phyloP scores from a whole-genome alignment of 2,888 invertebrate species.

The Halictus quadricinctus region DNA sequence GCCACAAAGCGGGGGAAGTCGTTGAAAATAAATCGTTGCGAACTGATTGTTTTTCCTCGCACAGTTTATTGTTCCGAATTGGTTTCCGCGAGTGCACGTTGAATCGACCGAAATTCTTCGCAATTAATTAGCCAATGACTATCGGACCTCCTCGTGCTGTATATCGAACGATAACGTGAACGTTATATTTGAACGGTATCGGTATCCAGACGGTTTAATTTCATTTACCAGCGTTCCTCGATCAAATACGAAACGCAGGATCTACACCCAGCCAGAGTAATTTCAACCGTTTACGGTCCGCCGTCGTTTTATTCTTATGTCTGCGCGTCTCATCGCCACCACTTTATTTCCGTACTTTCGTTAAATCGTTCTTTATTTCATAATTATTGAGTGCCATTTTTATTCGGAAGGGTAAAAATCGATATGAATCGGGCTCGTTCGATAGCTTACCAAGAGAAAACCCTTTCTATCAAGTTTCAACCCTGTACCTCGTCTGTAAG shows the following conservation, averaged over 20 bases:
- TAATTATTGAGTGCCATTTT: too few relatives aligned
- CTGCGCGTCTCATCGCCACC: conserved; percentile 2
- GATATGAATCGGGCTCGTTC: too few relatives aligned
- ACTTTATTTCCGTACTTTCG: background rate
- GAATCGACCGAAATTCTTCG: conserved; percentile 16
- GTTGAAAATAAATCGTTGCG: conserved; percentile 10
- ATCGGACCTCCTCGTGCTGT: conserved; percentile 5
- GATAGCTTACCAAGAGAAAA: too few relatives aligned
- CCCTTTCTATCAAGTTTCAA: too few relatives aligned
- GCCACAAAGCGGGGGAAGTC: background rate
- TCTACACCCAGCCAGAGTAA: background rate
- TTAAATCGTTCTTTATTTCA: background rate
- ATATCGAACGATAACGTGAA: conserved; percentile 26
- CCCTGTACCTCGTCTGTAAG: too few relatives aligned
- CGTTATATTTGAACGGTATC: conserved; percentile 38
- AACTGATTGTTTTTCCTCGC: conserved; percentile 8
- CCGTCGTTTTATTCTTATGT: background rate
- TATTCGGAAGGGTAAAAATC: too few relatives aligned
- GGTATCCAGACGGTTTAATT: conserved; percentile 44
- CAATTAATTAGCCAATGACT: conserved; percentile 52
- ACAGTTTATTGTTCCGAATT: conserved; percentile 16
- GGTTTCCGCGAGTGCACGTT: conserved; percentile 23
- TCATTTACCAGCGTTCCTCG: conserved; percentile 26
- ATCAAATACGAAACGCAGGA: conserved; percentile 24
- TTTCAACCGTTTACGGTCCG: conserved; percentile 18